Percentiles rank a stretch among this genome's conserved stretches.
Conservation (phyloP, 1,140 invertebrate species). For the Gryon sp. region DNA sequence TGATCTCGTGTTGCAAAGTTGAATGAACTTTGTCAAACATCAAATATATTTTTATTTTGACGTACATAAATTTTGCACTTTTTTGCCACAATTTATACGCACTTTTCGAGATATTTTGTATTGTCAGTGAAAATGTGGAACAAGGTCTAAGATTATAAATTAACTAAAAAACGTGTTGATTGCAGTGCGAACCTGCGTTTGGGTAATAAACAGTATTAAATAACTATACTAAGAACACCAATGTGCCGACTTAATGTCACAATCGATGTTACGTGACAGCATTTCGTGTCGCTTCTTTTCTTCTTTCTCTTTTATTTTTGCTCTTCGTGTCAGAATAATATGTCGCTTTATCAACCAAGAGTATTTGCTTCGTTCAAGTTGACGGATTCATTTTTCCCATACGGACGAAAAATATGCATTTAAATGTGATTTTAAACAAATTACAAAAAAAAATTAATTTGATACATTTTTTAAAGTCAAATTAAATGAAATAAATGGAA, state of each 20-base stretch:
- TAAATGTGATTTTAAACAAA: too few relatives aligned
- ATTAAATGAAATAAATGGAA: too few relatives aligned
- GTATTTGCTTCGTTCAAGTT: too few relatives aligned
- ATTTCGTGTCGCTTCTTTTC: conserved; percentile 34
- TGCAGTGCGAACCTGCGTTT: conserved; percentile 31
- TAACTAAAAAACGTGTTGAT: conserved; percentile 40
- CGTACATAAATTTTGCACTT: too few relatives aligned
- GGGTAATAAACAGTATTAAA: conserved; percentile 45
- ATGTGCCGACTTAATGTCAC: conserved; percentile 31
- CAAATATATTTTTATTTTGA: too few relatives aligned
- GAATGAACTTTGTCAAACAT: conserved; percentile 20
- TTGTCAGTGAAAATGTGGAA: conserved; percentile 36
- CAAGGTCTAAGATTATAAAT: conserved; percentile 51
- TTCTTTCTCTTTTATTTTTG: conserved; percentile 29
- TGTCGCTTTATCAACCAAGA: conserved; percentile 9
- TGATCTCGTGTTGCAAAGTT: conserved; percentile 17
- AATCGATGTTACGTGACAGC: conserved; percentile 41
- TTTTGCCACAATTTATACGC: too few relatives aligned
- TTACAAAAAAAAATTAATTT: too few relatives aligned
- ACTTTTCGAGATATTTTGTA: conserved; percentile 1
- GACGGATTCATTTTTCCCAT: too few relatives aligned
- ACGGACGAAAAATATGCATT: too few relatives aligned
- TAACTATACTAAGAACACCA: conserved; percentile 32
- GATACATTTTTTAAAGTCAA: too few relatives aligned
- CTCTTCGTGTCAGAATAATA: conserved; percentile 13